Base-by-base conservation (phyloP, 2,888 invertebrate genomes). In the Acleris literana region DNA sequence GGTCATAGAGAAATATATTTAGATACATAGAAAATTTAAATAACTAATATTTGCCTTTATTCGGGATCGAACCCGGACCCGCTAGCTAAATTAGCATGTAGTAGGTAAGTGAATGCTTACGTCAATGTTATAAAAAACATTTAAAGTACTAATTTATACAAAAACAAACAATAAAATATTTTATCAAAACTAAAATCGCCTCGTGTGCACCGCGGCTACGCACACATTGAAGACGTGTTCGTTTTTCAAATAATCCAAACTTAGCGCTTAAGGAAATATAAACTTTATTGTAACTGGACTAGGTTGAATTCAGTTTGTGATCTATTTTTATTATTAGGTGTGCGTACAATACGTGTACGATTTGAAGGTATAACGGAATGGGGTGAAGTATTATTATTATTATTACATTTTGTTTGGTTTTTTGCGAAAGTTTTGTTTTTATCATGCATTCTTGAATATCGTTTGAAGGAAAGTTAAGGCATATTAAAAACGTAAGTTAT, bases 171-270 rank as follows among this genome's bases (percentile, higher is more conserved):
- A 63, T 22, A 39, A 43, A 59, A 22, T 33, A 60, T 61, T 55
- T 39, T 43, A 57, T 52, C 18, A 43, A 17, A 48, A 53, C 49
- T 54, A 76, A 72, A 78, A 75, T 54, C 78, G 48, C 73, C 68
- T 74, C 73, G 76, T 83, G 82, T 83, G 74, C n/a, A 68, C 33
- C 72, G 69, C 68, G 59, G 59, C 72, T 70, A 78, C 78, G 73
- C 83, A 80, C 81, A 84, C 84, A 77, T 71, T 69, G 68, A 75
- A 66, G 71, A 63, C 69, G 71, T 74, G 76, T 80, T 76, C 78
- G 76, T 76, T 80, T 79, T 81, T 81, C 81, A 80, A 81, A 83
- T 82, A 80, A 80, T 79, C 78, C 76, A 70, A 69, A 71, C 70
- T 69, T 49, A 48, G 6, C 43, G 2, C 59, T 48, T 64, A 64